A percentile compares a stretch with the other conserved stretches of the same genome.
phyloP scores from a whole-genome alignment of 2,888 invertebrate genomes.

The Smittia aterrima region DNA sequence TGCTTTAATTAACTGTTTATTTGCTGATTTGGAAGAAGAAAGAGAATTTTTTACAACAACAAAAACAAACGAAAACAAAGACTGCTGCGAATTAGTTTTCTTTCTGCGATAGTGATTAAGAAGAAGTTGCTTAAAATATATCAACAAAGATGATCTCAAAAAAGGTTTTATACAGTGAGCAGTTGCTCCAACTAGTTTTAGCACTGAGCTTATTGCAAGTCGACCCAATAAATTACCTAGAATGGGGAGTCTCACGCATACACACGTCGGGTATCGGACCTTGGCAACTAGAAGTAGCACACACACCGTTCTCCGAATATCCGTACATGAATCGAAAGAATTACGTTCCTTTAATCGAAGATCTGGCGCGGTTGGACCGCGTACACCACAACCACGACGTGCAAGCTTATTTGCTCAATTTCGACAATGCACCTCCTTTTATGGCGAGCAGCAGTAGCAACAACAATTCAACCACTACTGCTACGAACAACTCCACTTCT shows the following conservation, averaged over 20 bases:
- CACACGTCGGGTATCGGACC: constrained; percentile 48
- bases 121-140: constrained; percentile 32
- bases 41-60: neutral
- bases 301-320: constrained; percentile 51
- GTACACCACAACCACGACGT: constrained; percentile 58
- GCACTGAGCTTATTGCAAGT: constrained; percentile 76
- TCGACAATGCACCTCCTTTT: constrained; percentile 48
- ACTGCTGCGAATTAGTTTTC: constrained; percentile 7
- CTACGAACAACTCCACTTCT: neutral
- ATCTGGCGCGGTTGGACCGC: constrained; percentile 62
- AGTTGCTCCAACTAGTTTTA: constrained; percentile 76
- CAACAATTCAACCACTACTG: neutral
- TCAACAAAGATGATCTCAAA: constrained; percentile 66
- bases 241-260: constrained; percentile 55
- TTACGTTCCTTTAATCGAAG: constrained; percentile 54
- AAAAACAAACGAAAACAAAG: constrained; percentile 20
- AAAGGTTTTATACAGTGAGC: constrained; percentile 79
- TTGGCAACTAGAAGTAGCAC: constrained; percentile 53
- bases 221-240: constrained; percentile 65
- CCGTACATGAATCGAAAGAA: constrained; percentile 53
- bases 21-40: neutral
- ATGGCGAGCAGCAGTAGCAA: constrained; percentile 46
- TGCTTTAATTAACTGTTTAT: constrained; percentile 37
- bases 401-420: constrained; percentile 62
- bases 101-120: constrained; percentile 4